Percentiles rank a stretch among this genome's conserved stretches.
phyloP scores from a whole-genome alignment of 2,888 invertebrate genomes.

The Epirrita christyi region DNA sequence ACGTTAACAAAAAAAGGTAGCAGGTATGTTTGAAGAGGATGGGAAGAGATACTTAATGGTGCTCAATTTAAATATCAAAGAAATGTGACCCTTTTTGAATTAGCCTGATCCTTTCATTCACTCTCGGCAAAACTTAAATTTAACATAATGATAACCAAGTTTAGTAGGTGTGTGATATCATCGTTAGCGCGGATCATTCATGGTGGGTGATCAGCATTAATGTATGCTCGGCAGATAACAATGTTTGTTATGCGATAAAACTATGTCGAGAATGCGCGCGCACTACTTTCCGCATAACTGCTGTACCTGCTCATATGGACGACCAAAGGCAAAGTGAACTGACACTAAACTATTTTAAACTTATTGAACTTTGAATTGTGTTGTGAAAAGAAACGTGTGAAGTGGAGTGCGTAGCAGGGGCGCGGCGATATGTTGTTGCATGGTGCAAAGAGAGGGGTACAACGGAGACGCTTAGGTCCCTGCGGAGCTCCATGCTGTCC shows the following conservation, averaged over 20 bases:
- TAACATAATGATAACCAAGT: not conserved
- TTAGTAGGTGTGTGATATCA: slow-evolving; percentile 20
- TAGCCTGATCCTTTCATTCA: slow-evolving; percentile 1
- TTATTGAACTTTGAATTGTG: slow-evolving; percentile 38
- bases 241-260: slow-evolving; percentile 74
- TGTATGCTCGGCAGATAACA: slow-evolving; percentile 64
- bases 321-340: slow-evolving; percentile 1
- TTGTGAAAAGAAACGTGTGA: slow-evolving; percentile 51
- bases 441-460: slow-evolving; percentile 74
- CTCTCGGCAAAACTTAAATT: not conserved
- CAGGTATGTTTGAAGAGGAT: no score
- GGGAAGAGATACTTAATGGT: not conserved
- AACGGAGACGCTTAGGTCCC: slow-evolving; percentile 82
- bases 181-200: slow-evolving; percentile 51
- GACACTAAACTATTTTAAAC: not conserved
- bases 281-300: slow-evolving; percentile 22
- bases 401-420: slow-evolving; percentile 56
- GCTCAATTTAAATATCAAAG: not conserved
- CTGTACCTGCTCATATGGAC: not conserved
- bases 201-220: slow-evolving; percentile 55
- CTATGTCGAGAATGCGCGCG: slow-evolving; percentile 60
- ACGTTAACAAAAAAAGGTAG: not conserved
- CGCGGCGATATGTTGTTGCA: slow-evolving; percentile 80
- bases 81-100: not conserved
- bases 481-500: slow-evolving; percentile 80